Percentiles rank a stretch among this genome's conserved stretches.
Evolutionary conservation across 2,888 invertebrate species (phyloP).

Genomic region (Quadroppia sp.): DNA sequence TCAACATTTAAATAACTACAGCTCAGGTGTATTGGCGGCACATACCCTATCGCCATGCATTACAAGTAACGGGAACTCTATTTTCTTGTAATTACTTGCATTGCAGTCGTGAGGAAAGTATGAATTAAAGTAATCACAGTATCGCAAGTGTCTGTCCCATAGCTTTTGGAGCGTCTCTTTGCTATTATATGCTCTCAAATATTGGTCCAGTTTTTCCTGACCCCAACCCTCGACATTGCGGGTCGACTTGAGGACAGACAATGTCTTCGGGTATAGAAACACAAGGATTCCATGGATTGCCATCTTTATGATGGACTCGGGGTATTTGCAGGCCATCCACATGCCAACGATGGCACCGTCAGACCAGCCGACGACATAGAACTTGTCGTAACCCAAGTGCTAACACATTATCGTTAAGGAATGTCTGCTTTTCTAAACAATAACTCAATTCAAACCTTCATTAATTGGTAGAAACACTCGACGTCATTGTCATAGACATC

Average conservation of each 20-base stretch:
- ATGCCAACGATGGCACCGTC: slow-evolving; percentile 53
- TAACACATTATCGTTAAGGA: not conserved
- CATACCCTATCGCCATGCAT: slow-evolving; percentile 16
- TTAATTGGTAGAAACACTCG: slow-evolving; percentile 16
- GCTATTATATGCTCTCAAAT: not conserved
- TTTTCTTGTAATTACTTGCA: not conserved
- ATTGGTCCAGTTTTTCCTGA: not conserved
- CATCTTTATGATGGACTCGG: slow-evolving; percentile 46
- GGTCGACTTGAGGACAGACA: not conserved
- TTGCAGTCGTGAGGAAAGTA: not conserved
- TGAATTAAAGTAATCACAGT: not conserved
- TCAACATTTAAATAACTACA: not conserved
- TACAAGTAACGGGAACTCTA: not conserved
- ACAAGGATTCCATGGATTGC: too few relatives aligned
- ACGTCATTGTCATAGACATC: slow-evolving; percentile 26
- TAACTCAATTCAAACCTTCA: slow-evolving; percentile 24
- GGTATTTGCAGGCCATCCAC: slow-evolving; percentile 51
- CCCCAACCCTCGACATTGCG: not conserved
- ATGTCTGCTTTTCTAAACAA: not conserved
- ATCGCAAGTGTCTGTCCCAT: not conserved
- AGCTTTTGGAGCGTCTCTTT: not conserved
- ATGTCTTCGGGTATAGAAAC: too few relatives aligned
- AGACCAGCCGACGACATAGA: slow-evolving; percentile 53
- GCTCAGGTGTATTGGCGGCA: not conserved
- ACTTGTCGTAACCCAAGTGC: slow-evolving; percentile 23